phyloP scores from a whole-genome alignment of 2,888 invertebrate species.

The Polydrusus pterygomalis region DNA sequence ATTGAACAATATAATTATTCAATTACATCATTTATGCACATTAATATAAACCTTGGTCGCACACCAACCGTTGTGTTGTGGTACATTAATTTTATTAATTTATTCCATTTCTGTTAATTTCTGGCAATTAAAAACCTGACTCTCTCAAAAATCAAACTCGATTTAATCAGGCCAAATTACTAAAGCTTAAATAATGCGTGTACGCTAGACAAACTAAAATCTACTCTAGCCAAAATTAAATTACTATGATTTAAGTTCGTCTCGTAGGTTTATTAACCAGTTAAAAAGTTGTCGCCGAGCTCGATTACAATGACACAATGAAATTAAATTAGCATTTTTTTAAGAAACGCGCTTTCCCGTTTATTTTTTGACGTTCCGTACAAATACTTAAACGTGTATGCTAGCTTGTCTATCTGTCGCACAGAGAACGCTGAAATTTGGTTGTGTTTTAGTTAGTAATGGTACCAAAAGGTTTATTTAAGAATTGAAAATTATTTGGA shows the following conservation, averaged over 20 bases:
- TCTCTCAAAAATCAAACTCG: neutral
- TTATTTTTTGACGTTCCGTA: neutral
- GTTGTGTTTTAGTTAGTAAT: too few species aligned
- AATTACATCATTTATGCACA: neutral
- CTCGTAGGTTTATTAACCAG: neutral
- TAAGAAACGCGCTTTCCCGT: neutral
- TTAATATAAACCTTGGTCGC: too few species aligned
- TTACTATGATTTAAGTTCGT: constrained; percentile 14
- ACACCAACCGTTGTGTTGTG: too few species aligned
- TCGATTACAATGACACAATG: neutral
- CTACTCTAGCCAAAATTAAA: constrained; percentile 28
- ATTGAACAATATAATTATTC: too few species aligned
- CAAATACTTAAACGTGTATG: too few species aligned
- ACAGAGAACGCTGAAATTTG: too few species aligned
- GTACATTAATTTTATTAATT: too few species aligned
- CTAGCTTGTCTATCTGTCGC: too few species aligned
- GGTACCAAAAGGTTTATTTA: too few species aligned
- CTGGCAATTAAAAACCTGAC: too few species aligned
- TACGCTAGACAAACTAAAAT: constrained; percentile 31
- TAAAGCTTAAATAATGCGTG: constrained; percentile 27
- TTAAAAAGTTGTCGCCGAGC: constrained; percentile 14
- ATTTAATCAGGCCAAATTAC: constrained; percentile 16
- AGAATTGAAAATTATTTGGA: too few species aligned
- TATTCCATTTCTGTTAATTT: too few species aligned
- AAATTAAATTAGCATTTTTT: neutral